Conservation (phyloP, 1,140 invertebrate species). For the Calliphora vicina region DNA sequence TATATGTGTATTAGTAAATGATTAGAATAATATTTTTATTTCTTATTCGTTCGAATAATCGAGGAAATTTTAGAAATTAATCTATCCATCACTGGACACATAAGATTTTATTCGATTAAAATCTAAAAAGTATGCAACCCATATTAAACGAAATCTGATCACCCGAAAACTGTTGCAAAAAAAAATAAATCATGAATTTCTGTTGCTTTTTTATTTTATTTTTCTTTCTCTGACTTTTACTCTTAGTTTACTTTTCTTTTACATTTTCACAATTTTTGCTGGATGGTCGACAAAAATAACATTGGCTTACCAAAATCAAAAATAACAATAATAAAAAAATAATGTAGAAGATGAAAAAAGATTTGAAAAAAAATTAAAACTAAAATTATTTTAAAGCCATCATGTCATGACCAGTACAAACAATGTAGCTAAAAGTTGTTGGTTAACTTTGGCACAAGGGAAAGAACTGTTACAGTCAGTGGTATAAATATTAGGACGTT, state of each 20-base stretch:
- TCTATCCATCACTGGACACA: too few relatives aligned
- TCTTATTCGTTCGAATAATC: too few relatives aligned
- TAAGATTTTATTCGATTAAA: too few relatives aligned
- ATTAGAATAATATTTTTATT: too few relatives aligned
- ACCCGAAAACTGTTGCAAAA: not conserved
- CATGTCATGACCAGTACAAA: slow-evolving; percentile 11
- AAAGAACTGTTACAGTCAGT: too few relatives aligned
- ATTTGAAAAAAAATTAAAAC: not conserved
- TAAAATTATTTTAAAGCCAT: slow-evolving; percentile 16
- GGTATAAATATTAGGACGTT: too few relatives aligned
- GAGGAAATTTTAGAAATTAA: too few relatives aligned
- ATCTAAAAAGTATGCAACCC: not conserved
- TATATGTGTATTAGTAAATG: too few relatives aligned
- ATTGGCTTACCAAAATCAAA: slow-evolving; percentile 5
- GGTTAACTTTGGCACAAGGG: not conserved
- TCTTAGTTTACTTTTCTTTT: not conserved
- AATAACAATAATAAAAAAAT: not conserved
- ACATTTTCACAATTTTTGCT: not conserved
- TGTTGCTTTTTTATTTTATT: not conserved
- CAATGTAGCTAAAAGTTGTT: not conserved
- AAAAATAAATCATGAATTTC: not conserved
- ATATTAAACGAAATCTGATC: not conserved
- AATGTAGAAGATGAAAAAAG: not conserved
- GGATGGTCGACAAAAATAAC: not conserved
- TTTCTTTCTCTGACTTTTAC: not conserved